phyloP scores from a whole-genome alignment of 2,797 vertebrate genomes.

The Amphiprion clarkii region DNA sequence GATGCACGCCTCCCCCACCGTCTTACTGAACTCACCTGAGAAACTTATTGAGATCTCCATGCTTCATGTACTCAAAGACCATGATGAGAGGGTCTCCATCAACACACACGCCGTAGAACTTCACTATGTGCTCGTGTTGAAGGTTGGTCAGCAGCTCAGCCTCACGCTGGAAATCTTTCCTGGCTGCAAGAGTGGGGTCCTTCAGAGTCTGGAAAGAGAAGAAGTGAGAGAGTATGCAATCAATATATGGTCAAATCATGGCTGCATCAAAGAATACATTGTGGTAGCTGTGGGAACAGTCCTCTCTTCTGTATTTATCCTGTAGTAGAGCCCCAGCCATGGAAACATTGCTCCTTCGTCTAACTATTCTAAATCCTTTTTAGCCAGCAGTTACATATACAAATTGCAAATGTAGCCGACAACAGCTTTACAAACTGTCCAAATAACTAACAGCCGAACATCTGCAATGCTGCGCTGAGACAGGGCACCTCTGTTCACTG shows the following conservation, averaged over 20 bases:
- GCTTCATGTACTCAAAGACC: constrained; percentile 99
- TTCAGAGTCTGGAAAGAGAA: constrained; percentile 90
- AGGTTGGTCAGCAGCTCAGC: constrained; percentile 97
- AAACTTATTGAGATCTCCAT: constrained; percentile 98
- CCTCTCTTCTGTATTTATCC: neutral
- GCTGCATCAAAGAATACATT: neutral
- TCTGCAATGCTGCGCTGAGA: too few relatives aligned
- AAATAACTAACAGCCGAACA: too few relatives aligned
- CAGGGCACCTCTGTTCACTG: too few relatives aligned
- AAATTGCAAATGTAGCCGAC: too few relatives aligned
- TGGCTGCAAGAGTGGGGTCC: constrained; percentile 93
- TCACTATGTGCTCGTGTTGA: constrained; percentile 98
- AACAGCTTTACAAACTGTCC: too few relatives aligned
- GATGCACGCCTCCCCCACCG: neutral
- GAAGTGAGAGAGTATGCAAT: neutral
- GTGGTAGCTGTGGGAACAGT: constrained; percentile 12
- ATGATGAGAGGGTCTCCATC: constrained; percentile 98
- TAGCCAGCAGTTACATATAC: too few relatives aligned
- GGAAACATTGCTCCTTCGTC: constrained; percentile 1
- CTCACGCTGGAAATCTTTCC: constrained; percentile 97
- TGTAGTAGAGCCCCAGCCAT: neutral
- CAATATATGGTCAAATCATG: too few relatives aligned
- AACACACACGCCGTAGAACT: constrained; percentile 96
- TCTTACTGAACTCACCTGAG: constrained; percentile 86
- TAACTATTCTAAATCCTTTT: too few relatives aligned